Evolutionary conservation across 2,113 vertebrate genomes (phyloP), one percentile per base, ranked within the genome.

Genomic region (Indicator maculatus): DNA sequence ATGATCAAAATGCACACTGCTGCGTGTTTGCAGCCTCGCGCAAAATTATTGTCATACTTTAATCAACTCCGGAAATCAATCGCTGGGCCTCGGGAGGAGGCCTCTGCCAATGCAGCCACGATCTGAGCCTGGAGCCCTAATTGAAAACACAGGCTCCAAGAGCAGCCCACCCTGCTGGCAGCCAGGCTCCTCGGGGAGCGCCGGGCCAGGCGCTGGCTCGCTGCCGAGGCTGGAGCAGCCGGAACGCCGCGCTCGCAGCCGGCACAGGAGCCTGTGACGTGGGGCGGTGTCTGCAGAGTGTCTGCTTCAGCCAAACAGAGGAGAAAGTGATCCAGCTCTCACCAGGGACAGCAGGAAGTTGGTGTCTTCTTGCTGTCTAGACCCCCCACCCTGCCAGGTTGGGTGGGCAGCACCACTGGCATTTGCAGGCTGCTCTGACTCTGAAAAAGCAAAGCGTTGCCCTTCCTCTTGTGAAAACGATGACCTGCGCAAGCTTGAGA

Each of bases 21-120:
- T 0, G 72, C 11, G 6, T 27, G 72, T 77, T 88, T 9, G 59
- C 79, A 78, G 93, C 93, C 31, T n/a, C 5, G 0, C 55, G 16
- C 47, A 3, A 7, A 88, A 86, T 89, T 39, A 88, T 75, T 83
- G 63, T 72, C 80, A 81, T 95, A 84, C 90, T 93, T 83, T 93
- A 96, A 95, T 95, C 95, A 86, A 83, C 91, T 95, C 44, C 85
- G 71, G 88, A 64, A 94, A 95, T 96, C 94, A 86, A 83, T 80
- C 3, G 3, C 11, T 0, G 0, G 58, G 75, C 75, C 91, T 88
- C 58, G 8, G 89, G 89, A 95, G 89, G 92, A 86, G 88, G 83
- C 58, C 45, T 58, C 47, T 4, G 6, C 84, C 91, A 74, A 59
- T 31, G 60, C 70, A 83, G 72, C 2, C 89, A 52, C 67, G 78